phyloP scores from a whole-genome alignment of 2,888 invertebrate genomes.

The Eupelmus urozonus region DNA sequence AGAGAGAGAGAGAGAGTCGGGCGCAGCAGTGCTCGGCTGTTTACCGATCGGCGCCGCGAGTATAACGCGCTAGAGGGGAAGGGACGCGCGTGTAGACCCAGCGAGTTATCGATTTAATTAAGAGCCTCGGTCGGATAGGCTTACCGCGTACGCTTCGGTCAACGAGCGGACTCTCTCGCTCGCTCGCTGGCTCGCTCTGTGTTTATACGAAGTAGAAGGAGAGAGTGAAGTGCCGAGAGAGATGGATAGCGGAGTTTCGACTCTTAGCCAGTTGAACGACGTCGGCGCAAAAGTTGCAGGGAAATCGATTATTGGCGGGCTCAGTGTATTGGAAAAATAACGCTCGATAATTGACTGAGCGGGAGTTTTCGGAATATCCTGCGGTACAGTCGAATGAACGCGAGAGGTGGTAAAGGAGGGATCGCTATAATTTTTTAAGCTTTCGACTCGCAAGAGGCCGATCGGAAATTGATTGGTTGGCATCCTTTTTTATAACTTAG shows the following conservation, averaged over 20 bases:
- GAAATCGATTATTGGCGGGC: slow-evolving; percentile 41
- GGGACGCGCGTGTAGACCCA: slow-evolving; percentile 47
- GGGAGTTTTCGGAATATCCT: no score
- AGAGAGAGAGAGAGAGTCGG: background rate
- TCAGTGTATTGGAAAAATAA: no score
- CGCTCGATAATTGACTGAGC: no score
- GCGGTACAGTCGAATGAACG: no score
- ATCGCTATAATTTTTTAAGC: no score
- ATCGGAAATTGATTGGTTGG: no score
- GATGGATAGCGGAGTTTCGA: slow-evolving; percentile 38
- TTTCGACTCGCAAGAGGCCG: no score
- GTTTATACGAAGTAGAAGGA: background rate
- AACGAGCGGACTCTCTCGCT: slow-evolving; percentile 27
- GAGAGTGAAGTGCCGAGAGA: slow-evolving; percentile 13
- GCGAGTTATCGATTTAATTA: slow-evolving; percentile 66
- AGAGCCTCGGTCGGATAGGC: slow-evolving; percentile 58
- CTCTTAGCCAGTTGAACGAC: slow-evolving; percentile 3
- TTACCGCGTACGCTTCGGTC: slow-evolving; percentile 43
- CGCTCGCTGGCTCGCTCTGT: no score
- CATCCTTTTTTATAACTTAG: no score
- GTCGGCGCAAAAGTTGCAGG: slow-evolving; percentile 28
- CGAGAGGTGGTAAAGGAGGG: no score
- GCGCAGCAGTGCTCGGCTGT: no score
- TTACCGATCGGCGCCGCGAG: slow-evolving; percentile 50
- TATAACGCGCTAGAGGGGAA: background rate